Evolutionary conservation across 1,140 invertebrate genomes (phyloP).

Genomic region (Cardiocondyla obscurior): DNA sequence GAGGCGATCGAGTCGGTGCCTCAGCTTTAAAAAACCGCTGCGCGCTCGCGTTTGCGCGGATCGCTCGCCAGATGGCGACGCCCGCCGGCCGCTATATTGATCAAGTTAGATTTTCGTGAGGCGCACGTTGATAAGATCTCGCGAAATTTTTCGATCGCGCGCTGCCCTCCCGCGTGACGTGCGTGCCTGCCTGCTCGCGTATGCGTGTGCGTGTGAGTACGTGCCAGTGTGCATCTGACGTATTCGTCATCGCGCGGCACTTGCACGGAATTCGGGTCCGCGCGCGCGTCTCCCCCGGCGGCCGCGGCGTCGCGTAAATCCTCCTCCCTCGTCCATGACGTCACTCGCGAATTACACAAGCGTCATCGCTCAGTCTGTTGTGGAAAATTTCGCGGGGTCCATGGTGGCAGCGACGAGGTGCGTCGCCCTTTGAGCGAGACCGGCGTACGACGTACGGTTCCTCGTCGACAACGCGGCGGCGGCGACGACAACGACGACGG

Average conservation of each 20-base stretch:
- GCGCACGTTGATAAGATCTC: conserved; percentile 70
- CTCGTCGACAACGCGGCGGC: neutral
- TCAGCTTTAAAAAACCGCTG: neutral
- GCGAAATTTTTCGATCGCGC: conserved; percentile 63
- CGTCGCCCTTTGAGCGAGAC: neutral
- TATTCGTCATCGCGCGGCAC: neutral
- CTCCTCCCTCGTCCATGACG: conserved; percentile 67
- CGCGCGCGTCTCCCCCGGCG: conserved; percentile 2
- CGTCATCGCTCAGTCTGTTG: conserved; percentile 72
- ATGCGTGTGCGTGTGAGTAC: neutral
- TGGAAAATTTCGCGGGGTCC: conserved; percentile 69
- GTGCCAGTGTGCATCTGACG: neutral
- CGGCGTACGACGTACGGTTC: neutral
- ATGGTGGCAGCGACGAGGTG: conserved; percentile 39
- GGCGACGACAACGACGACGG: neutral
- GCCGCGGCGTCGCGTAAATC: conserved; percentile 37
- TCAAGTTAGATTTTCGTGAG: conserved; percentile 72
- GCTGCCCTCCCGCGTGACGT: conserved; percentile 46
- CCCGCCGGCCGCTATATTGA: conserved; percentile 67
- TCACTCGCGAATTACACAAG: conserved; percentile 74
- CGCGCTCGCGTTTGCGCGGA: neutral
- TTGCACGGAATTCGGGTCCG: neutral
- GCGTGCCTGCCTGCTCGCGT: conserved; percentile 9
- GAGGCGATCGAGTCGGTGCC: too few relatives aligned
- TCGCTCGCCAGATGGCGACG: conserved; percentile 63